phyloP scores from a whole-genome alignment of 2,113 vertebrate genomes.

The Phalacrocorax carbo region DNA sequence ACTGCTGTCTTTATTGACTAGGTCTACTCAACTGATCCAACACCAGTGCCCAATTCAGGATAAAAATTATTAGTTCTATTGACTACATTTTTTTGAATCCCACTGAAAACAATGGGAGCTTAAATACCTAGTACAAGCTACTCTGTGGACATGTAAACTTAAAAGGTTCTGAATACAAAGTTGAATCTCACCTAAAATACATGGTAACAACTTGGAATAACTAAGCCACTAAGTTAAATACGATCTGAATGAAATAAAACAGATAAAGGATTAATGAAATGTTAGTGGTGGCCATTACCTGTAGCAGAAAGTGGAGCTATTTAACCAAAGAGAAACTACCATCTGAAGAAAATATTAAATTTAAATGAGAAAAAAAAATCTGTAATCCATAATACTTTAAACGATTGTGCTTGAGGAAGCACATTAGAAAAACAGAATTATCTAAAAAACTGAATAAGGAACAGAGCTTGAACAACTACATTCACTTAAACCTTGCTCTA shows the following conservation, averaged over 20 bases:
- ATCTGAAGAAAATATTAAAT: neutral
- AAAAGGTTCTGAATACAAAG: neutral
- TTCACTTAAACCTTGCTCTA: neutral
- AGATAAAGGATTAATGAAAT: neutral
- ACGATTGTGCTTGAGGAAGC: neutral
- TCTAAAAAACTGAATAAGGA: neutral
- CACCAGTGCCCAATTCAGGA: neutral
- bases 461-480: neutral
- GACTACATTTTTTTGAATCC: neutral
- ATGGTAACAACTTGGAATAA: neutral
- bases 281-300: neutral
- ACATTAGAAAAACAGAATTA: neutral
- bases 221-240: neutral
- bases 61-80: neutral
- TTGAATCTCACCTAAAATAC: neutral
- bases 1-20: neutral
- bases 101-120: neutral
- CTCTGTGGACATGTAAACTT: neutral
- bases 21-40: neutral
- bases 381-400: neutral
- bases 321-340: neutral
- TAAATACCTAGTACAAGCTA: neutral
- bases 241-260: neutral
- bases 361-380: neutral
- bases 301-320: neutral